Base-by-base conservation (phyloP, 1,140 invertebrate species). In the Psix sp. region DNA sequence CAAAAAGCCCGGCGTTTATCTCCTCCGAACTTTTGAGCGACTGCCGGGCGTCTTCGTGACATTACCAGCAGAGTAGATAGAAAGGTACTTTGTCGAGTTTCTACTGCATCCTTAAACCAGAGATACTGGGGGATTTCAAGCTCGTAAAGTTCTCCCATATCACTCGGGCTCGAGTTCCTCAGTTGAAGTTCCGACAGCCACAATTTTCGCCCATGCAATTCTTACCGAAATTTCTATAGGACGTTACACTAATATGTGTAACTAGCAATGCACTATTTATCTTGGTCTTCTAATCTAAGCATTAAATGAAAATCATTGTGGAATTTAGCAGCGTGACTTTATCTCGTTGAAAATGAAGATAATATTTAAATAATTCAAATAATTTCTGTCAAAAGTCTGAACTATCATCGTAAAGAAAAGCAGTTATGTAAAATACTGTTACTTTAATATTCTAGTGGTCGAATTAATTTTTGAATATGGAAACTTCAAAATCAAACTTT, bases 91-190 rank as follows among this genome's bases (percentile, higher is more conserved):
- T 65, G 63, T 68, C 56, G 65, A 74, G 57, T 63, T 67, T 77
- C 70, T 67, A 57, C 56, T 60, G 24, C 45, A 56, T 70, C 56
- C 56, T 70, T 60, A 60, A 36, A 48, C 43, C 45, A 20, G 15
- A 65, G 62, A 72, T 72, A 68, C 59, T 72, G 26, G 16, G 57
- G 49, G 74, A 77, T 79, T 77, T 63, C 63, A 9, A 52, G 56
- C 52, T 76, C 63, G 42, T 76, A 79, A 82, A 77, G 67, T 80
- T 77, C 68, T 43, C 56, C 49, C 63, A 74, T 67, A 77, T 76
- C 68, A 62, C 7, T 14, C 59, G 38, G 54, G 51, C 16, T 57
- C 38, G 49, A 17, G 51, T 24, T 45, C 26, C n/a, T 40, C 60
- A 72, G 67, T 63, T 60, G 33, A 11, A 33, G 3, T 42, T 57